phyloP scores from a whole-genome alignment of 2,888 invertebrate genomes.

The Taphrorychus bicolor region DNA sequence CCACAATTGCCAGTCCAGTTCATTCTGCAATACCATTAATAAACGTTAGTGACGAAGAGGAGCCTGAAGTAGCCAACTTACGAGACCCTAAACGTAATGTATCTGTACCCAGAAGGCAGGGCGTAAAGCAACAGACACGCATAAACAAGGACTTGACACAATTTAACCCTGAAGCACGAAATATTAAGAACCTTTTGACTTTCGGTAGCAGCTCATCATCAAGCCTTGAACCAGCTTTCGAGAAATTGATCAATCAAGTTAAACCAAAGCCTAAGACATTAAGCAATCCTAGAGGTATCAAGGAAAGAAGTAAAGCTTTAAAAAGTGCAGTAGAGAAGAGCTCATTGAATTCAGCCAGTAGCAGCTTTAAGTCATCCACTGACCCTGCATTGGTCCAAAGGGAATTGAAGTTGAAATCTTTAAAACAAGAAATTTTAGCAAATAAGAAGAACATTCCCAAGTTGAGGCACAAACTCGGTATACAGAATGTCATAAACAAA shows the following conservation, averaged over 20 bases:
- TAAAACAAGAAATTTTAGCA: slow-evolving; percentile 38
- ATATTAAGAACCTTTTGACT: neutral
- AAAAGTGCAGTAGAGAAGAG: slow-evolving; percentile 9
- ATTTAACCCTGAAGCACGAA: neutral
- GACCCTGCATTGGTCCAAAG: slow-evolving; percentile 17
- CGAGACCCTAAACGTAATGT: neutral
- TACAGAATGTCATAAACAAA: neutral
- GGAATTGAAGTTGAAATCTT: slow-evolving; percentile 12
- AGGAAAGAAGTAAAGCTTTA: neutral
- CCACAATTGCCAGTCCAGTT: neutral
- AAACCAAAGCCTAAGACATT: neutral
- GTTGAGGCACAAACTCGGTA: neutral
- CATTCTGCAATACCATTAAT: slow-evolving; percentile 14
- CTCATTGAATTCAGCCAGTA: neutral
- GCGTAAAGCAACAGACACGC: neutral
- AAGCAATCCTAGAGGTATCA: neutral
- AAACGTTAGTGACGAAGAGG: slow-evolving; percentile 12
- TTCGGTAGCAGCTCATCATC: slow-evolving; percentile 24
- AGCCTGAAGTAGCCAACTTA: neutral
- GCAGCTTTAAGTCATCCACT: slow-evolving; percentile 19
- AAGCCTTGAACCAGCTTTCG: slow-evolving; percentile 13
- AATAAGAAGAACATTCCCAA: slow-evolving; percentile 9
- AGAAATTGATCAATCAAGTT: slow-evolving; percentile 6
- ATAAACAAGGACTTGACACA: neutral
- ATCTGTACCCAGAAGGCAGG: neutral